These are phyloP conservation scores for Lathamus discolor DNA, from an alignment of 2,113 vertebrate genomes.

Conservation along the genomic window DNA sequence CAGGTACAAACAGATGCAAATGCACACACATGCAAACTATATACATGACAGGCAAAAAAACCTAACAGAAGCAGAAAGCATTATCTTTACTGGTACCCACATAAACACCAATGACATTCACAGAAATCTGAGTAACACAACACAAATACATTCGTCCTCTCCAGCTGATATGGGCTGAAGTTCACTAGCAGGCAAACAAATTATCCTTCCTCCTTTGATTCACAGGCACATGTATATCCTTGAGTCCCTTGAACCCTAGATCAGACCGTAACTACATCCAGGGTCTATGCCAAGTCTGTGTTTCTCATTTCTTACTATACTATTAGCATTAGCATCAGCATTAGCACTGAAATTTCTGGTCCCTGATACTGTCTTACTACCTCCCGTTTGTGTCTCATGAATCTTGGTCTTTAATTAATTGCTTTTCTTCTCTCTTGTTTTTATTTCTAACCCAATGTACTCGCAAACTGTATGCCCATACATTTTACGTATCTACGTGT, in stretches of 20 bases:
- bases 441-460: not conserved
- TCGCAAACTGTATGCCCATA: rapidly evolving
- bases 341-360: not conserved
- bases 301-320: not conserved
- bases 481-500: not conserved
- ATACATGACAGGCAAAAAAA: not conserved
- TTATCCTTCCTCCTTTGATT: not conserved
- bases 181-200: not conserved
- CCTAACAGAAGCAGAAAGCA: not conserved
- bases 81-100: not conserved
- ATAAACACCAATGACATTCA: not conserved
- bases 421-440: not conserved
- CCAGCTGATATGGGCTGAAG: not conserved
- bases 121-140: not conserved
- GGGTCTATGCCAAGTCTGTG: not conserved
- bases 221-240: not conserved
- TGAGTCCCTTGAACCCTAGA: not conserved
- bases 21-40: no score
- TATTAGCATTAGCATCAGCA: not conserved
- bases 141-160: not conserved
- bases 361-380: not conserved
- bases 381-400: not conserved
- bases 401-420: not conserved
- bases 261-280: not conserved
- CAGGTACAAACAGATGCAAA: not conserved